Evolutionary conservation across 2,113 vertebrate genomes (phyloP).

Genomic region (Erpornis zantholeuca): DNA sequence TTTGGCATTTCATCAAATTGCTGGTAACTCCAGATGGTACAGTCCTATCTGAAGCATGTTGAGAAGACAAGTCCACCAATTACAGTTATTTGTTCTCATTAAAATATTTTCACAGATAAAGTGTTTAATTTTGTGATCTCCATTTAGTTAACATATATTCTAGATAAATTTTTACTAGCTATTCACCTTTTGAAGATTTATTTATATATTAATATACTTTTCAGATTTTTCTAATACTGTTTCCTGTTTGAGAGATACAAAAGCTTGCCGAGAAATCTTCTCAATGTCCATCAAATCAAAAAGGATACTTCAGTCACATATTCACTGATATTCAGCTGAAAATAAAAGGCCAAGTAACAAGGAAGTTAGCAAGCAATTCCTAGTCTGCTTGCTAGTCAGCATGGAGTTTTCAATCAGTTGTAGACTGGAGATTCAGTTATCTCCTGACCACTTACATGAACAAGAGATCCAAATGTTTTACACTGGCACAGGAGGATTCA

Average conservation of each 20-base stretch:
- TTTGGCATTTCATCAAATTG: constrained; percentile 14
- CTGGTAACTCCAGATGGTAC: constrained; percentile 29
- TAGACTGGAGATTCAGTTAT: not conserved
- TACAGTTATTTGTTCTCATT: not conserved
- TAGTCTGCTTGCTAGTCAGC: not conserved
- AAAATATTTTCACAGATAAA: not conserved
- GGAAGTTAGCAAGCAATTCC: not conserved
- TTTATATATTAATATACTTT: not conserved
- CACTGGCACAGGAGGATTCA: not conserved
- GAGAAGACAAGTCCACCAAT: constrained; percentile 9
- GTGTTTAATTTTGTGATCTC: not conserved
- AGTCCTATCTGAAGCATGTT: not conserved
- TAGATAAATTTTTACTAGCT: not conserved
- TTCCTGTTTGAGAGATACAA: not conserved
- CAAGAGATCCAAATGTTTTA: not conserved
- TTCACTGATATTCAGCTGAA: not conserved
- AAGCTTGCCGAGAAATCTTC: not conserved
- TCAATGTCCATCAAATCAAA: not conserved
- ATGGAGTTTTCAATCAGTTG: not conserved
- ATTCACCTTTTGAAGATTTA: not conserved
- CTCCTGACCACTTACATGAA: not conserved
- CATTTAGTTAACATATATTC: not conserved
- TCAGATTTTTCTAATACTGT: not conserved
- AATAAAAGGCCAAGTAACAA: not conserved
- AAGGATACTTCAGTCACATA: not conserved